phyloP scores from a whole-genome alignment of 2,888 invertebrate genomes.

The Amiota mariae region DNA sequence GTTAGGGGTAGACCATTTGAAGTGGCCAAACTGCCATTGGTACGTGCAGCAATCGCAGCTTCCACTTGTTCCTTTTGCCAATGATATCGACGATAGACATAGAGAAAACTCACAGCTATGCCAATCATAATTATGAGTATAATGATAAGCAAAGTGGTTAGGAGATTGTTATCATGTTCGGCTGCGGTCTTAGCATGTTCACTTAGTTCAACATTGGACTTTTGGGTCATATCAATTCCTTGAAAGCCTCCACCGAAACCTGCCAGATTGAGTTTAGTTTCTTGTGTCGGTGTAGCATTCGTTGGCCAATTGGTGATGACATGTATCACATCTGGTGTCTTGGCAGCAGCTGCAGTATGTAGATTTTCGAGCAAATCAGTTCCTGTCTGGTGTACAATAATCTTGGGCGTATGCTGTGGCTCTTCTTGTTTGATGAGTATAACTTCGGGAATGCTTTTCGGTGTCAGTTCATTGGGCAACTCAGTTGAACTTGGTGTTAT shows the following conservation, averaged over 20 bases:
- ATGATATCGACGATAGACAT: slow-evolving; percentile 67
- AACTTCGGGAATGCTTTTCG: slow-evolving; percentile 65
- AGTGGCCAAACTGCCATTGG: slow-evolving; percentile 20
- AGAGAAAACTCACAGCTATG: slow-evolving; percentile 65
- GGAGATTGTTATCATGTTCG: slow-evolving; percentile 64
- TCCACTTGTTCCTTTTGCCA: slow-evolving; percentile 59
- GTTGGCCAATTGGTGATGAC: slow-evolving; percentile 63
- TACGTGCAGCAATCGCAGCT: slow-evolving; percentile 53
- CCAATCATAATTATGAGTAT: slow-evolving; percentile 66
- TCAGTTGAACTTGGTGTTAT: slow-evolving; percentile 49
- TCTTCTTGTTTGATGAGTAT: slow-evolving; percentile 70
- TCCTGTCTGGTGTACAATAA: slow-evolving; percentile 69
- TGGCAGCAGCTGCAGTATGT: slow-evolving; percentile 50
- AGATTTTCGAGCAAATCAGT: slow-evolving; percentile 60
- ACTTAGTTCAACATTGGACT: slow-evolving; percentile 16
- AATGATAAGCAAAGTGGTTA: slow-evolving; percentile 65
- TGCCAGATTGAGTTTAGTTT: slow-evolving; percentile 58
- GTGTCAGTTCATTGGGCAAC: slow-evolving; percentile 41
- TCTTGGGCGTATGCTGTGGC: slow-evolving; percentile 67
- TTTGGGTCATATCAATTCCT: slow-evolving; percentile 35
- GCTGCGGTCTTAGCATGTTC: slow-evolving; percentile 39
- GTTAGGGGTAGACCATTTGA: neutral
- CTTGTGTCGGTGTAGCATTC: slow-evolving; percentile 39
- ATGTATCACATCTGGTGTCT: slow-evolving; percentile 71
- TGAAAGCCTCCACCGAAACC: slow-evolving; percentile 45